phyloP scores from a whole-genome alignment of 53 echinoderm and acorn worm species.

The Temnopleurus reevesii region DNA sequence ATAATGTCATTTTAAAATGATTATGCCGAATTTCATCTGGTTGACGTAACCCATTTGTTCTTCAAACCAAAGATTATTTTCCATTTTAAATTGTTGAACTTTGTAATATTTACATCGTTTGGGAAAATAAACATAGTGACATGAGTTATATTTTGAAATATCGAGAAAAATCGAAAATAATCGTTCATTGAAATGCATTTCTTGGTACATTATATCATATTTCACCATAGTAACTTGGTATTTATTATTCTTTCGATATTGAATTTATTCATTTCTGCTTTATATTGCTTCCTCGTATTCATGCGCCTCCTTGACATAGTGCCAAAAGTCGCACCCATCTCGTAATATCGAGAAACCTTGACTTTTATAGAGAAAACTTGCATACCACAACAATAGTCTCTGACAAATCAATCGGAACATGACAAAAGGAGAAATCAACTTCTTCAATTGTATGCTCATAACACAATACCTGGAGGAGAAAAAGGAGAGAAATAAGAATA shows the following conservation, averaged over 20 bases:
- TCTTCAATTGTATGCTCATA: conserved; percentile 10
- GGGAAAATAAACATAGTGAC: no score
- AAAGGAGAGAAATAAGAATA: neutral
- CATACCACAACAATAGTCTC: conserved; percentile 8
- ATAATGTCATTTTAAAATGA: no score
- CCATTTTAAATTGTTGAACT: no score
- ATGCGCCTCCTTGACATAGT: neutral
- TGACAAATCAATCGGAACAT: conserved; percentile 6
- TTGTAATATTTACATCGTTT: no score
- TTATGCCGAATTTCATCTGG: no score
- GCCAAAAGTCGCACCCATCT: neutral
- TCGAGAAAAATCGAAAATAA: neutral
- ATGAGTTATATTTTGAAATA: neutral
- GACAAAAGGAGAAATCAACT: conserved; percentile 15
- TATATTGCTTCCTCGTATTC: neutral
- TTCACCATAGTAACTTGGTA: neutral
- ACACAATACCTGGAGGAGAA: neutral
- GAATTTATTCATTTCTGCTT: neutral
- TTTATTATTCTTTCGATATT: conserved; percentile 2
- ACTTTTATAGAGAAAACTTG: neutral
- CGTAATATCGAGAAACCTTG: neutral
- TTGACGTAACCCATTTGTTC: no score
- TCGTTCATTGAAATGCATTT: neutral
- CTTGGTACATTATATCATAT: neutral
- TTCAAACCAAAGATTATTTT: no score